phyloP scores from a whole-genome alignment of 2,888 invertebrate genomes.

The Metalampra italica region DNA sequence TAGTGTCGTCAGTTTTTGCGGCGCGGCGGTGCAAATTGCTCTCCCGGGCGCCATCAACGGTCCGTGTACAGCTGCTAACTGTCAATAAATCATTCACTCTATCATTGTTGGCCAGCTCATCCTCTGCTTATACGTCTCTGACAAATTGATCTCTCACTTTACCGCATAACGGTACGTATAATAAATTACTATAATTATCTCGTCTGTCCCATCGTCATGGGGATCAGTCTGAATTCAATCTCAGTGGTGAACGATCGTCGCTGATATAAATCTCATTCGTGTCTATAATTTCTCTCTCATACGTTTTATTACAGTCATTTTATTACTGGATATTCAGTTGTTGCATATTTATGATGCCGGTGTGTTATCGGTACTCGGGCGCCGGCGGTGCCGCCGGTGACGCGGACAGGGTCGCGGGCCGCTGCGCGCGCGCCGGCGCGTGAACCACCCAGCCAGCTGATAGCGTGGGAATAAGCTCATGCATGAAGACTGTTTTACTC shows the following conservation, averaged over 20 bases:
- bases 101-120: slow-evolving; percentile 27
- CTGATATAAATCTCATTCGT: background rate
- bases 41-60: slow-evolving; percentile 40
- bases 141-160: slow-evolving; percentile 16
- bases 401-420: slow-evolving; percentile 39
- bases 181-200: slow-evolving; percentile 3
- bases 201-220: background rate
- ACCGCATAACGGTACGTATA: slow-evolving; percentile 9
- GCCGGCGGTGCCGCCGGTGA: slow-evolving; percentile 23
- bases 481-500: slow-evolving; percentile 29
- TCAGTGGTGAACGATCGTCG: background rate
- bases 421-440: slow-evolving; percentile 54
- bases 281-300: background rate
- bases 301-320: background rate
- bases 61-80: slow-evolving; percentile 41
- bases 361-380: slow-evolving; percentile 29
- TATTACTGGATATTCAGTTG: slow-evolving; percentile 1
- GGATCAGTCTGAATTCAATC: slow-evolving; percentile 2
- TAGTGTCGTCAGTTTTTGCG: slow-evolving; percentile 48
- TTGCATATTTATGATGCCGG: slow-evolving; percentile 25
- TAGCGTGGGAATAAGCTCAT: slow-evolving; percentile 67
- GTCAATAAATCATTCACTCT: slow-evolving; percentile 50
- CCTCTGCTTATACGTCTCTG: slow-evolving; percentile 11
- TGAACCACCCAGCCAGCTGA: slow-evolving; percentile 69
- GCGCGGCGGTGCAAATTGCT: slow-evolving; percentile 42